A percentile compares a stretch with the other conserved stretches of the same genome.
These are phyloP conservation scores for Antheraea pernyi DNA, from an alignment of 1,140 invertebrate genomes.

Conservation along the genomic window DNA sequence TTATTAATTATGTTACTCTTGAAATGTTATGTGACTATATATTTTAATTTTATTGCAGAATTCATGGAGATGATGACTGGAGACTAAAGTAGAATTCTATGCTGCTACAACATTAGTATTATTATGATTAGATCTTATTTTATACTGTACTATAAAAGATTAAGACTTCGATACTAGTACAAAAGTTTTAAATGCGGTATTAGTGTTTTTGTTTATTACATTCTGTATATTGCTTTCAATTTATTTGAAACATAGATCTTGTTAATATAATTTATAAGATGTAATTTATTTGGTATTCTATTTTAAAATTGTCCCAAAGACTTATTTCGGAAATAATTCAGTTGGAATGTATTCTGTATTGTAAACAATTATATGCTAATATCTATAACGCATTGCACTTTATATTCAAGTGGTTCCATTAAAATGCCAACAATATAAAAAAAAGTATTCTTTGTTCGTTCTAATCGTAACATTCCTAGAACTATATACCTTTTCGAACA, in stretches of 20 bases:
- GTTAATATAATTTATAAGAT: constrained; percentile 30
- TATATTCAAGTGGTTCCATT: constrained; percentile 11
- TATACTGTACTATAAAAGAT: constrained; percentile 51
- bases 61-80: constrained; percentile 94
- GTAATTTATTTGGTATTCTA: constrained; percentile 31
- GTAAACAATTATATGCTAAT: constrained; percentile 64
- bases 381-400: constrained; percentile 59
- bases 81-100: constrained; percentile 79
- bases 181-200: constrained; percentile 65
- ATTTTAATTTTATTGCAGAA: constrained; percentile 80
- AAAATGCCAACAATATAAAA: constrained; percentile 16
- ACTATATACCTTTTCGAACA: neutral
- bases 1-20: too few relatives aligned
- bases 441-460: constrained; percentile 1
- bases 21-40: too few relatives aligned
- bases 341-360: constrained; percentile 43
- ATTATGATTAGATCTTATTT: constrained; percentile 59
- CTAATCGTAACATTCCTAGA: constrained; percentile 11
- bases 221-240: neutral
- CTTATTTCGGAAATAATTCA: constrained; percentile 72
- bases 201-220: constrained; percentile 58
- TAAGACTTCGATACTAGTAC: constrained; percentile 65
- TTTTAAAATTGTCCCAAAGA: constrained; percentile 58
- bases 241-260: neutral
- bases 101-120: constrained; percentile 44